A percentile compares a stretch with the other conserved stretches of the same genome.
Conservation (phyloP, 2,888 invertebrate species). For the Caenorhabditis uteleia region DNA sequence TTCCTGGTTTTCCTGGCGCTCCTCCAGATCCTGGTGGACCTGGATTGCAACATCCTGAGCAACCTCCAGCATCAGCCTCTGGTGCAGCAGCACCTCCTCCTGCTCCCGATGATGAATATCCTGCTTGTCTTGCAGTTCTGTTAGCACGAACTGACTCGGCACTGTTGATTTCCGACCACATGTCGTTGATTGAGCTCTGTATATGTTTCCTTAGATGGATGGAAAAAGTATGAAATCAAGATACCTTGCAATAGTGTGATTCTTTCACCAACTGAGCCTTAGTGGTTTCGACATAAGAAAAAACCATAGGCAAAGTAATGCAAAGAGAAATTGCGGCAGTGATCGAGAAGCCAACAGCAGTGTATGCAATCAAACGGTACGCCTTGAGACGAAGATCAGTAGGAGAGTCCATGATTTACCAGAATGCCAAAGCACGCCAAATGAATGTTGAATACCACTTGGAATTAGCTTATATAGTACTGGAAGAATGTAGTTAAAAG, state of each 20-base stretch:
- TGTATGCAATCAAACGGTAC: slow-evolving; percentile 35
- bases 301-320: slow-evolving; percentile 29
- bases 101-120: no score
- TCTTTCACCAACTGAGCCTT: slow-evolving; percentile 31
- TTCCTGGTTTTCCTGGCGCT: slow-evolving; percentile 37
- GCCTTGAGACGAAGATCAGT: slow-evolving; percentile 34
- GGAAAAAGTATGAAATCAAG: background rate
- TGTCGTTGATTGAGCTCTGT: slow-evolving; percentile 31
- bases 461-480: no score
- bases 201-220: background rate
- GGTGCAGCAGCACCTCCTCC: slow-evolving; percentile 4
- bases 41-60: slow-evolving; percentile 36
- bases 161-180: slow-evolving; percentile 38
- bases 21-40: slow-evolving; percentile 37
- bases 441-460: slow-evolving; percentile 1
- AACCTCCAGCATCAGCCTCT: slow-evolving; percentile 1
- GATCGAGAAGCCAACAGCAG: slow-evolving; percentile 32
- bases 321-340: slow-evolving; percentile 29
- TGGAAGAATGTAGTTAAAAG: no score
- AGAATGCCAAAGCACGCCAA: slow-evolving; percentile 28
- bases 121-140: slow-evolving; percentile 38
- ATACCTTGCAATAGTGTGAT: slow-evolving; percentile 37
- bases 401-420: slow-evolving; percentile 28
- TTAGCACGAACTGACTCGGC: slow-evolving; percentile 8
- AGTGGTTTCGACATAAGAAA: slow-evolving; percentile 28